Conservation (phyloP, 2,113 vertebrate species). For the Megaleporinus macrocephalus region DNA sequence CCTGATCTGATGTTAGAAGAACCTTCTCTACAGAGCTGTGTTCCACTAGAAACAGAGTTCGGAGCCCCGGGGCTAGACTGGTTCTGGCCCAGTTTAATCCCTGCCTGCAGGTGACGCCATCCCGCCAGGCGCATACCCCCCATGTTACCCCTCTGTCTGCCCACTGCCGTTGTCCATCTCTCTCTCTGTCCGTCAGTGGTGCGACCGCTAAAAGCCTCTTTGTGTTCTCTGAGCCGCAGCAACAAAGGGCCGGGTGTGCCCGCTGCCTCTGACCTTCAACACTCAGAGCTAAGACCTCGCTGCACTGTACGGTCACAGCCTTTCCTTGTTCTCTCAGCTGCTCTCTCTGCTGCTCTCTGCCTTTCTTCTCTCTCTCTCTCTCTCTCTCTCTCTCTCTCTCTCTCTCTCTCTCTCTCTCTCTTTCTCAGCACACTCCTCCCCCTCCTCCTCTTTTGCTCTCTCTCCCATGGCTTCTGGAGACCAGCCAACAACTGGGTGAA, state of each 20-base stretch:
- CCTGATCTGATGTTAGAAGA: no score
- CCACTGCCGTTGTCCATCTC: slow-evolving; percentile 26
- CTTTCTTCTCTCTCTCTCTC: slow-evolving; percentile 29
- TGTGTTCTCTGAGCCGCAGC: slow-evolving; percentile 40
- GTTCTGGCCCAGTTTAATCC: neutral
- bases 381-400: no score
- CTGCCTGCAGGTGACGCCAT: neutral
- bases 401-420: slow-evolving; percentile 12
- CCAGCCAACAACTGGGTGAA: slow-evolving; percentile 21
- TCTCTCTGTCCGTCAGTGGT: slow-evolving; percentile 29
- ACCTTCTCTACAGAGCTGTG: neutral
- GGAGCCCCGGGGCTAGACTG: neutral
- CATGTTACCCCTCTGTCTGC: slow-evolving; percentile 6
- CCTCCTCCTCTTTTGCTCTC: slow-evolving; percentile 10
- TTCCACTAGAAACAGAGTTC: neutral
- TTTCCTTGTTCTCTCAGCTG: slow-evolving; percentile 44
- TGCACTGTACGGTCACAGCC: slow-evolving; percentile 19
- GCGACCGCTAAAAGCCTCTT: slow-evolving; percentile 44
- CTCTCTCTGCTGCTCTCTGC: slow-evolving; percentile 29
- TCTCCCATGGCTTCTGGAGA: slow-evolving; percentile 25
- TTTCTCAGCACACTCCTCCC: neutral
- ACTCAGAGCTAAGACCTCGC: slow-evolving; percentile 35
- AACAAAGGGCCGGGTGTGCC: slow-evolving; percentile 46
- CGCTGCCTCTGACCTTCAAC: slow-evolving; percentile 40
- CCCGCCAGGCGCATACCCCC: neutral